These are phyloP conservation scores for Platypus cylindrus DNA, from an alignment of 2,888 invertebrate species.

Conservation along the genomic window DNA sequence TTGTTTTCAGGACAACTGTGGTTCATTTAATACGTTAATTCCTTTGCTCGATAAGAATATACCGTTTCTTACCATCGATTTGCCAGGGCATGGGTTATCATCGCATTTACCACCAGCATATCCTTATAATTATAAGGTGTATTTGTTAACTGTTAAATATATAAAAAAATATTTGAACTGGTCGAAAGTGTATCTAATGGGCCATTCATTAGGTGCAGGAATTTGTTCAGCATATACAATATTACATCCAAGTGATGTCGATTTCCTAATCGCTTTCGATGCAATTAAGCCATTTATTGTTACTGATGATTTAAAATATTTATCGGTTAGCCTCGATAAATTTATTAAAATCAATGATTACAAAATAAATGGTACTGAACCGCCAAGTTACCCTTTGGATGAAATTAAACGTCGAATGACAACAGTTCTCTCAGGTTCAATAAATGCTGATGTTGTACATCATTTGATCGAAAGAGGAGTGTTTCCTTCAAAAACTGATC, in stretches of 20 bases:
- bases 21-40: conserved; percentile 56
- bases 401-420: conserved; percentile 46
- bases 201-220: conserved; percentile 56
- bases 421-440: conserved; percentile 44
- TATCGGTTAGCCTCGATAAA: conserved; percentile 31
- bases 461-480: conserved; percentile 44
- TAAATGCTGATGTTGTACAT: conserved; percentile 41
- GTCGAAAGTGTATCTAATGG: conserved; percentile 53
- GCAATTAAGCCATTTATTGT: conserved; percentile 30
- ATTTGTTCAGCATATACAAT: conserved; percentile 47
- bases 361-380: conserved; percentile 33
- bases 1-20: conserved; percentile 51
- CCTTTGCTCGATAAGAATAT: conserved; percentile 41
- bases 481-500: conserved; percentile 40
- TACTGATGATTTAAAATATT: conserved; percentile 3
- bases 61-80: conserved; percentile 50
- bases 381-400: conserved; percentile 49
- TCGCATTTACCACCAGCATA: conserved; percentile 52
- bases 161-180: conserved; percentile 53
- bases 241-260: conserved; percentile 47
- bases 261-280: conserved; percentile 45
- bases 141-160: conserved; percentile 38
- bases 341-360: conserved; percentile 34
- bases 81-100: conserved; percentile 60
- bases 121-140: conserved; percentile 36